These are phyloP conservation scores for Acanthoscelides obtectus DNA, from an alignment of 2,888 invertebrate species.

Conservation along the genomic window DNA sequence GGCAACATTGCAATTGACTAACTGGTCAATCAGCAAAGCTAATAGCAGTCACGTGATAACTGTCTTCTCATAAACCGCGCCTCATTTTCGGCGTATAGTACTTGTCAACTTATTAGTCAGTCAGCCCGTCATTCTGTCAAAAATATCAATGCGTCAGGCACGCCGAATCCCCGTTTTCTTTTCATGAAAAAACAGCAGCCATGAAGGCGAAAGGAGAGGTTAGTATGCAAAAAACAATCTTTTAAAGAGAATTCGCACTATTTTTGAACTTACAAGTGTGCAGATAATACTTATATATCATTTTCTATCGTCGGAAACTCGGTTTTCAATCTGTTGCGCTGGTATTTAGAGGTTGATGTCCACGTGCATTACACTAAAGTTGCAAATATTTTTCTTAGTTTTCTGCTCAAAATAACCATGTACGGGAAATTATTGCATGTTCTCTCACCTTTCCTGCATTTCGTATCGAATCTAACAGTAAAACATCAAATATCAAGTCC, in stretches of 20 bases:
- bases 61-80: no score
- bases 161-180: conserved; percentile 35
- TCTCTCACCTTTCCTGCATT: not conserved
- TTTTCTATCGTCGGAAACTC: not conserved
- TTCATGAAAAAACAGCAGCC: conserved; percentile 37
- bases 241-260: not conserved
- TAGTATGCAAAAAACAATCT: conserved; percentile 25
- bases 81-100: no score
- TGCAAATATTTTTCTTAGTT: not conserved
- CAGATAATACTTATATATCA: not conserved
- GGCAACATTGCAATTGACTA: no score
- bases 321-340: not conserved
- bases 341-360: not conserved
- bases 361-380: not conserved
- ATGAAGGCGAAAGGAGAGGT: conserved; percentile 92
- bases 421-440: not conserved
- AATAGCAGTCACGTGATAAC: no score
- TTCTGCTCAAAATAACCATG: not conserved
- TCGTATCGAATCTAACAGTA: not conserved
- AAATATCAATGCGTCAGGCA: no score
- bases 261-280: not conserved
- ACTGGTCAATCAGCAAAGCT: no score
- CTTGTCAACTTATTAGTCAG: no score
- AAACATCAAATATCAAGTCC: not conserved
- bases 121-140: no score